A percentile compares a stretch with the other conserved stretches of the same genome.
These are phyloP conservation scores for Deroptyus accipitrinus DNA, from an alignment of 2,113 vertebrate genomes.

Conservation along the genomic window DNA sequence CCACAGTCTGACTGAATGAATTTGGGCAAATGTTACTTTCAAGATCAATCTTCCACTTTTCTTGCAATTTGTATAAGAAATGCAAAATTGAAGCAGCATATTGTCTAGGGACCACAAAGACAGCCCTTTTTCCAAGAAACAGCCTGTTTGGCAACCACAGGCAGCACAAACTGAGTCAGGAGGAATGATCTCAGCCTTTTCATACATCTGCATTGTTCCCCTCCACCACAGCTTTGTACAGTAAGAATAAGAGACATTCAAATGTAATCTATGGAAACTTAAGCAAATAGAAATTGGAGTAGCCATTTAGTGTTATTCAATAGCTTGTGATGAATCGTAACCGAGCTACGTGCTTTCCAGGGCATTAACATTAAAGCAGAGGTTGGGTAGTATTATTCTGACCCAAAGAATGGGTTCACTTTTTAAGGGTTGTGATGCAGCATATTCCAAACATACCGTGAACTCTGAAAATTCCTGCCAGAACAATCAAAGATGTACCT, in stretches of 20 bases:
- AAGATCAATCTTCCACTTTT: slow-evolving; percentile 1
- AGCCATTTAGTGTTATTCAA: background rate
- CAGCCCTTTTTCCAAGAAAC: background rate
- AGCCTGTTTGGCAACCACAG: slow-evolving; percentile 17
- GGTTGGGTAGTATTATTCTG: background rate
- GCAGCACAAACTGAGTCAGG: slow-evolving; percentile 24
- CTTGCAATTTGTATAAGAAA: slow-evolving; percentile 17
- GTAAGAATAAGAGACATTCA: slow-evolving; percentile 13
- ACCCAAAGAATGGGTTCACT: background rate
- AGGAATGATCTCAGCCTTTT: slow-evolving; percentile 43
- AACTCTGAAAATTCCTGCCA: background rate
- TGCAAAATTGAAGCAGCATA: background rate
- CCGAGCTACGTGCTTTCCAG: background rate
- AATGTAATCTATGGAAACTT: slow-evolving; percentile 10
- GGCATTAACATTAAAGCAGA: background rate
- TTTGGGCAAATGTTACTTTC: background rate
- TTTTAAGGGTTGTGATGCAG: background rate
- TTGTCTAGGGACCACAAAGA: background rate
- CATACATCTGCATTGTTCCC: background rate
- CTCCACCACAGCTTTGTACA: slow-evolving; percentile 35
- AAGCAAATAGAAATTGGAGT: slow-evolving; percentile 21
- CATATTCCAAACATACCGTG: background rate
- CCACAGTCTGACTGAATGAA: background rate
- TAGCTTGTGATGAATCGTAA: slow-evolving; percentile 2
- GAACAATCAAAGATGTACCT: background rate